Conservation (phyloP, 2,113 vertebrate species). For the Gulo gulo region DNA sequence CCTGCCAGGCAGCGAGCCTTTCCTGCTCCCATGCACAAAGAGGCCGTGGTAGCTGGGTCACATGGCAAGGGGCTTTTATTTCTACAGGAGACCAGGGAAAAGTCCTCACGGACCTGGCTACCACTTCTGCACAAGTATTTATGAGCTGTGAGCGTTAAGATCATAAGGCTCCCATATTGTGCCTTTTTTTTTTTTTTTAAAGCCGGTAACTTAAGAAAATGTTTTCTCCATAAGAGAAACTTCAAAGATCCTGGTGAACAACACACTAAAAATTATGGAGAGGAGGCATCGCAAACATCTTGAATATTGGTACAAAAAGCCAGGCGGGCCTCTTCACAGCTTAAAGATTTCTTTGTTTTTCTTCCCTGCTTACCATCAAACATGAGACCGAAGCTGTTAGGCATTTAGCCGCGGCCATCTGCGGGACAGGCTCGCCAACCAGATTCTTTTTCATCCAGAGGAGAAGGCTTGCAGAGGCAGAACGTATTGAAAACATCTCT, state of each 20-base stretch:
- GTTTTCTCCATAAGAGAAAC: slow-evolving; percentile 71
- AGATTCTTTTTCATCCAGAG: slow-evolving; percentile 7
- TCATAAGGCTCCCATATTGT: slow-evolving; percentile 46
- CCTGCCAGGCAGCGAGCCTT: accelerated
- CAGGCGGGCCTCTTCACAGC: not conserved
- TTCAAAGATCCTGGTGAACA: slow-evolving; percentile 62
- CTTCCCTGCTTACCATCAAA: not conserved
- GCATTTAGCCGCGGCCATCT: slow-evolving; percentile 61
- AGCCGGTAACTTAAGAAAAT: slow-evolving; percentile 64
- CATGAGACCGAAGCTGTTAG: not conserved
- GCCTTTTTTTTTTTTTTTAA: not conserved
- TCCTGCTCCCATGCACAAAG: not conserved
- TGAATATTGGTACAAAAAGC: slow-evolving; percentile 19
- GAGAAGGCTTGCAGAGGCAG: not conserved
- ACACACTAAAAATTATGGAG: slow-evolving; percentile 4
- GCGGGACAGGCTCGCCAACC: not conserved
- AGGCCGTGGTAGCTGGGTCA: not conserved
- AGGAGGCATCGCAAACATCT: not conserved
- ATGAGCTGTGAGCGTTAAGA: slow-evolving; percentile 60
- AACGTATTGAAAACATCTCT: slow-evolving; percentile 7
- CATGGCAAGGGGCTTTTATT: not conserved
- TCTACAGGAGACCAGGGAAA: not conserved
- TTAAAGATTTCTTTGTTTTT: slow-evolving; percentile 21
- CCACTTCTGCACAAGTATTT: slow-evolving; percentile 43
- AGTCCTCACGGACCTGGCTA: not conserved